These are phyloP conservation scores for Muntiacus reevesi DNA, from an alignment of 2,113 vertebrate species.

Conservation along the genomic window DNA sequence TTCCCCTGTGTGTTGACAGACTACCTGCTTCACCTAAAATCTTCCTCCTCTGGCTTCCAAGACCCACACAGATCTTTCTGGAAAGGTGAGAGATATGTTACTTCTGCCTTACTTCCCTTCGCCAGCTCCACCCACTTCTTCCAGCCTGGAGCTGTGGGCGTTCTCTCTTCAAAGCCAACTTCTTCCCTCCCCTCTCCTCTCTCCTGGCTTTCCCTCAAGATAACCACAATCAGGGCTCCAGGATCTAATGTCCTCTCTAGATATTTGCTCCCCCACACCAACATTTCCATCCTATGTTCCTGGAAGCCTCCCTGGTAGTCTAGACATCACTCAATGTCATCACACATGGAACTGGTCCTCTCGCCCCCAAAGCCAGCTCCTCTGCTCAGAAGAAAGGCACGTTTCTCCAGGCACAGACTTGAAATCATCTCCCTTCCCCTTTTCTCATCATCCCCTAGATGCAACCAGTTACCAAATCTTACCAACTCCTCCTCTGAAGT, in stretches of 20 bases:
- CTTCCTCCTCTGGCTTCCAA: background rate
- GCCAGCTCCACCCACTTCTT: background rate
- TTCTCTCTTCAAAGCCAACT: background rate
- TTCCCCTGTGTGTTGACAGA: background rate
- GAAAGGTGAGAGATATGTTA: background rate
- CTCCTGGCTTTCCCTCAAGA: background rate
- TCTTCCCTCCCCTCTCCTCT: background rate
- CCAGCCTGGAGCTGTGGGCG: background rate
- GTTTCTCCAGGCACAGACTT: background rate
- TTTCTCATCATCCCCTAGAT: background rate
- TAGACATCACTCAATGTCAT: background rate
- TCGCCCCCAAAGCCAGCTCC: conserved; percentile 1
- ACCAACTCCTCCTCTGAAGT: background rate
- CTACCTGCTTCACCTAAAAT: background rate
- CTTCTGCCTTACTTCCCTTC: background rate
- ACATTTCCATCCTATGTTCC: background rate
- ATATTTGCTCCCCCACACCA: background rate
- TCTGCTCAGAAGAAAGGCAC: background rate
- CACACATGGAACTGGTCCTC: conserved; percentile 28
- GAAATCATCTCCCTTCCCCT: background rate
- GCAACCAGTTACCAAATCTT: background rate
- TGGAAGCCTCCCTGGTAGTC: background rate
- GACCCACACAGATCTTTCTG: background rate
- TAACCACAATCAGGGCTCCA: background rate
- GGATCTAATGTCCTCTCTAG: background rate